A percentile compares a stretch with the other conserved stretches of the same genome.
Evolutionary conservation across 2,113 vertebrate species (phyloP).

Genomic region (Alectura lathami): DNA sequence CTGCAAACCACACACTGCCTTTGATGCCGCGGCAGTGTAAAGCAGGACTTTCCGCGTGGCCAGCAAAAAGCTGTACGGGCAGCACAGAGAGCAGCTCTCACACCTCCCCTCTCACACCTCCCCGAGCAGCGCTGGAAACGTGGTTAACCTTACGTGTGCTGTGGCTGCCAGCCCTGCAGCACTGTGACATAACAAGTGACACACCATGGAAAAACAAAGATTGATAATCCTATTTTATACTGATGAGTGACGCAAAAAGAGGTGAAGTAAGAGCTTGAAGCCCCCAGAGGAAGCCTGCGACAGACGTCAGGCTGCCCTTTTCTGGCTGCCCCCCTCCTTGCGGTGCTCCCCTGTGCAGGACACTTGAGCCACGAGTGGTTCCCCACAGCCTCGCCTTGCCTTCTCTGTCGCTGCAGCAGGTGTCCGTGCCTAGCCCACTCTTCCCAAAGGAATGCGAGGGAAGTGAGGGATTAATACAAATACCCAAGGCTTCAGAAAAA

Average conservation of each 20-base stretch:
- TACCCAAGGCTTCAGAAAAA: background rate
- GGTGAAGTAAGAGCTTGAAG: background rate
- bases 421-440: background rate
- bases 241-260: background rate
- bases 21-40: background rate
- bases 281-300: rapidly evolving
- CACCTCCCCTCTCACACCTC: rapidly evolving
- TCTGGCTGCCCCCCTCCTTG: background rate
- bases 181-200: background rate
- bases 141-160: background rate
- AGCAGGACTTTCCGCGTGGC: background rate
- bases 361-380: rapidly evolving
- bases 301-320: background rate
- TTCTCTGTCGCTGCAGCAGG: background rate
- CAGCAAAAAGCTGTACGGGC: background rate
- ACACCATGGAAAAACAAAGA: rapidly evolving
- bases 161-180: rapidly evolving
- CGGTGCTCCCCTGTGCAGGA: rapidly evolving
- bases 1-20: background rate
- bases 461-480: background rate
- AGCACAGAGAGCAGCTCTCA: background rate
- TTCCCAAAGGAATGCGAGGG: background rate
- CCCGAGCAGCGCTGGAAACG: background rate
- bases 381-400: background rate
- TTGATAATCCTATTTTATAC: background rate